phyloP scores from a whole-genome alignment of 1,140 invertebrate genomes.

The Drosophila watanabei region DNA sequence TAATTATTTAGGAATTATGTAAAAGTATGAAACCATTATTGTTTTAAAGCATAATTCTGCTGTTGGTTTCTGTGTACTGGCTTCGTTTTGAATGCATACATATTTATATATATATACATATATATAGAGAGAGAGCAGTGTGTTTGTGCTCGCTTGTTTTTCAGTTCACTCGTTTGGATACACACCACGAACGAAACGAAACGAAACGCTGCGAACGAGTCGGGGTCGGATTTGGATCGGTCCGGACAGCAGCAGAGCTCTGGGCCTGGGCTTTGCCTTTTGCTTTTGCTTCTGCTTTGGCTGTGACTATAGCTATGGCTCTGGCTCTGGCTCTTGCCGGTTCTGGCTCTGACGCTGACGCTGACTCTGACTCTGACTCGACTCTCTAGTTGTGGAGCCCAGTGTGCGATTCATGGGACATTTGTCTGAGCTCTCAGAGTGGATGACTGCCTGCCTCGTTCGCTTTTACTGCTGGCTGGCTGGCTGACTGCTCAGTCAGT shows the following conservation, averaged over 20 bases:
- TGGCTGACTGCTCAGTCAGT: conserved; percentile 20
- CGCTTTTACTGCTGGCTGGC: conserved; percentile 56
- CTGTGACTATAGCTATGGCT: conserved; percentile 2
- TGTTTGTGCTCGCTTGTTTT: conserved; percentile 58
- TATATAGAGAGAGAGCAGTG: conserved; percentile 8
- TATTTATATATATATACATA: conserved; percentile 28
- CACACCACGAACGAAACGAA: conserved; percentile 50
- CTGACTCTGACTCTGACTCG: conserved; percentile 12
- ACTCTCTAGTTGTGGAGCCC: conserved; percentile 26
- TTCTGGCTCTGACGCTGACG: conserved; percentile 23
- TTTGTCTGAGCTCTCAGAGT: conserved; percentile 63
- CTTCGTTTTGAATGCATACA: conserved; percentile 40
- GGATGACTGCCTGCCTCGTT: conserved; percentile 48
- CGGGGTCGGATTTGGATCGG: conserved; percentile 40
- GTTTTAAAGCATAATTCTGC: conserved; percentile 1
- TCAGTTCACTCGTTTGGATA: conserved; percentile 69
- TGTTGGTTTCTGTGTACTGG: conserved; percentile 25
- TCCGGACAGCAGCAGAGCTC: conserved; percentile 8
- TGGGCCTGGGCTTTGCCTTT: conserved; percentile 42
- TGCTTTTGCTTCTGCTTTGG: conserved; percentile 33
- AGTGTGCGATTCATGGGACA: conserved; percentile 59
- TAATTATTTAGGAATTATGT: neutral
- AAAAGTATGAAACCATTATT: neutral
- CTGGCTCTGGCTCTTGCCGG: conserved; percentile 17
- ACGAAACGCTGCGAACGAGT: conserved; percentile 43